Percentiles rank a stretch among this genome's conserved stretches.
These are phyloP conservation scores for Eurytoma californica DNA, from an alignment of 2,888 invertebrate species.

Conservation along the genomic window DNA sequence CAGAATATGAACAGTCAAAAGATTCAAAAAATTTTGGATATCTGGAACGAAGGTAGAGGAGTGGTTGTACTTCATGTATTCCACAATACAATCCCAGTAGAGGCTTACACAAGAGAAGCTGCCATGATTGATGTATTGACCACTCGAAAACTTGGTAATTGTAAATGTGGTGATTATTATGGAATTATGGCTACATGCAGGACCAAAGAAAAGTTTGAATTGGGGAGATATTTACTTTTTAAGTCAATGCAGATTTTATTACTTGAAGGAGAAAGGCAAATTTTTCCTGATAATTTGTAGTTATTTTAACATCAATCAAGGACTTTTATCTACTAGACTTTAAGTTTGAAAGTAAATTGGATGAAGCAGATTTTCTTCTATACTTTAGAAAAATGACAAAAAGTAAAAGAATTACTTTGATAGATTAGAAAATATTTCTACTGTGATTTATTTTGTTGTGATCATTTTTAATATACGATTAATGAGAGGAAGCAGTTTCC, in stretches of 20 bases:
- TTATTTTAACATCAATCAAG: conserved; percentile 2
- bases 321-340: no score
- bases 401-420: no score
- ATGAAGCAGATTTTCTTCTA: no score
- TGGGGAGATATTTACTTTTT: conserved; percentile 87
- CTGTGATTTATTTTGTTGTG: no score
- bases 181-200: conserved; percentile 87
- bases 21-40: conserved; percentile 87
- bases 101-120: conserved; percentile 95
- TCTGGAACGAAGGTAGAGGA: conserved; percentile 89
- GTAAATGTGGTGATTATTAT: conserved; percentile 88
- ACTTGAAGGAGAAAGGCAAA: conserved; percentile 91
- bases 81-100: conserved; percentile 91
- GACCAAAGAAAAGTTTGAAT: conserved; percentile 80
- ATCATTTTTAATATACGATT: no score
- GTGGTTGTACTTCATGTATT: conserved; percentile 94
- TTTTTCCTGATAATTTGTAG: conserved; percentile 80
- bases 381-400: no score
- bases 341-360: no score
- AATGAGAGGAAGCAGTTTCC: no score
- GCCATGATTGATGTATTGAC: conserved; percentile 94
- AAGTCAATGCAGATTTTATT: conserved; percentile 90
- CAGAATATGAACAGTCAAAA: conserved; percentile 77
- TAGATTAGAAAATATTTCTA: no score
- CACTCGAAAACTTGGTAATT: conserved; percentile 85